A percentile compares a stretch with the other conserved stretches of the same genome.
Conservation (phyloP, 2,113 vertebrate species). For the Phaethornis superciliosus region DNA sequence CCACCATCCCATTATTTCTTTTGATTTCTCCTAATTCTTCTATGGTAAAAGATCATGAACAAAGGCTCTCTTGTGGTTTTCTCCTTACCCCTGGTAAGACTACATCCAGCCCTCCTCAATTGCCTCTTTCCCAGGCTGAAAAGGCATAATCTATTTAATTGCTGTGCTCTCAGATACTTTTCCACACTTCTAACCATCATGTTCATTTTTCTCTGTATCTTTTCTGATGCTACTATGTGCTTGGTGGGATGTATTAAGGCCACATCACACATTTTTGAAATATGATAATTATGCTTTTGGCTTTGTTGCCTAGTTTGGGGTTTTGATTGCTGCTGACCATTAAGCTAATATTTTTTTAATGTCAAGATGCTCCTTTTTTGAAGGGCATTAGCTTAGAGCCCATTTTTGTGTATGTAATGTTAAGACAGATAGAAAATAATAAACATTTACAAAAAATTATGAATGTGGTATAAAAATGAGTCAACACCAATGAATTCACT, state of each 20-base stretch:
- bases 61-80: not conserved
- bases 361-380: not conserved
- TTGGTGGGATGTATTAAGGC: not conserved
- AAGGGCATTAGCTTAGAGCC: not conserved
- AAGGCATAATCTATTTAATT: not conserved
- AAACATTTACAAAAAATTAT: not conserved
- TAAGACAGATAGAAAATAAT: not conserved
- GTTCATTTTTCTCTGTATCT: not conserved
- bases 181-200: not conserved
- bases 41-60: not conserved
- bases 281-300: not conserved
- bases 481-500: not conserved
- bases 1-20: not conserved
- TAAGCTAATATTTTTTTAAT: not conserved
- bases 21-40: not conserved
- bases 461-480: not conserved
- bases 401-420: not conserved
- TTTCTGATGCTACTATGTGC: not conserved
- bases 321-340: not conserved
- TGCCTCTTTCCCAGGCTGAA: not conserved
- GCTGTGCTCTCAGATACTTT: not conserved
- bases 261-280: not conserved
- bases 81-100: not conserved
- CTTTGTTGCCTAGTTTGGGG: not conserved
- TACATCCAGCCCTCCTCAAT: not conserved